Conservation (phyloP, 2,113 vertebrate species). For the Seriola dumerili region DNA sequence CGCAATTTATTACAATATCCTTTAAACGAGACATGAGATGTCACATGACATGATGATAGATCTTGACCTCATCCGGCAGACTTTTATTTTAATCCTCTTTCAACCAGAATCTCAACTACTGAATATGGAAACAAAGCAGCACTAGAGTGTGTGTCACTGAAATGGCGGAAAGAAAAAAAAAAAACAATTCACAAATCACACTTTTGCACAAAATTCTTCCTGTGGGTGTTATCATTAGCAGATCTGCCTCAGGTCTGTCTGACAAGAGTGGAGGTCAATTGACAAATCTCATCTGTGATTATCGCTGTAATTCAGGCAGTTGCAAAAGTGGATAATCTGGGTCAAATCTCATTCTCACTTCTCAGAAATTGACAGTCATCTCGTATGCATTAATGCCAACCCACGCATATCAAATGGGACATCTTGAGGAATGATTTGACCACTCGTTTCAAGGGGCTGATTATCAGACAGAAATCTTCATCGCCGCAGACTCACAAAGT, state of each 20-base stretch:
- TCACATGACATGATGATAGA: not conserved
- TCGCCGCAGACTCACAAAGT: conserved; percentile 37
- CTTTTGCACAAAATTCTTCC: not conserved
- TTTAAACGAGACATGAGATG: not conserved
- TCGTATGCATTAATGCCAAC: conserved; percentile 56
- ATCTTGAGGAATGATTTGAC: conserved; percentile 47
- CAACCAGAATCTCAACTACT: not conserved
- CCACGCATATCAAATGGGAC: conserved; percentile 56
- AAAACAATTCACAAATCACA: not conserved
- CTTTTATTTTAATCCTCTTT: not conserved
- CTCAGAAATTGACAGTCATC: conserved; percentile 49
- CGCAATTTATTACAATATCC: no score
- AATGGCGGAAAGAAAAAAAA: not conserved
- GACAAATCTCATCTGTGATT: conserved; percentile 60
- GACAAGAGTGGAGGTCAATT: conserved; percentile 57
- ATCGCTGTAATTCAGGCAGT: conserved; percentile 30
- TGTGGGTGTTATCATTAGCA: conserved; percentile 34
- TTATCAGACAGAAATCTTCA: conserved; percentile 59
- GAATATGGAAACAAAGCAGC: conserved; percentile 5
- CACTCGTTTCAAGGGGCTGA: conserved; percentile 64
- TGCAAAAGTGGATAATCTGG: conserved; percentile 57
- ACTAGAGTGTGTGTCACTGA: not conserved
- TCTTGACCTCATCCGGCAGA: not conserved
- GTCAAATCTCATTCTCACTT: conserved; percentile 62
- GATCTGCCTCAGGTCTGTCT: conserved; percentile 31